A percentile compares a stretch with the other conserved stretches of the same genome.
Conservation (phyloP, 2,113 vertebrate species). For the Notechis scutatus region DNA sequence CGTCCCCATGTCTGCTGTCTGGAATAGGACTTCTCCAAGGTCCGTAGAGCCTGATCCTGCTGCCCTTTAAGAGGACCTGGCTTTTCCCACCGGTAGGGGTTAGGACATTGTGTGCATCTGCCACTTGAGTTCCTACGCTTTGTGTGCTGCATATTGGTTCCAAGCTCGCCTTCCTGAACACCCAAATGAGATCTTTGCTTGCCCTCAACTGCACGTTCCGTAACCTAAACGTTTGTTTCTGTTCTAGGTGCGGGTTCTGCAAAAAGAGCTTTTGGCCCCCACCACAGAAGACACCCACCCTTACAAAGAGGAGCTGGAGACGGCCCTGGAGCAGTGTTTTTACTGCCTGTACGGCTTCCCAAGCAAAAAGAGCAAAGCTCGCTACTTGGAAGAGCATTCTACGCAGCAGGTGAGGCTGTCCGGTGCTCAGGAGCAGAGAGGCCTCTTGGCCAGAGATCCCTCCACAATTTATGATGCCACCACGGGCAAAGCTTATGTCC, state of each 20-base stretch:
- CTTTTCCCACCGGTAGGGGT: too few species aligned
- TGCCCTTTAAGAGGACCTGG: too few species aligned
- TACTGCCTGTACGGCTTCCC: slow-evolving; percentile 93
- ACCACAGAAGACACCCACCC: slow-evolving; percentile 80
- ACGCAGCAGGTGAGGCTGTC: slow-evolving; percentile 81
- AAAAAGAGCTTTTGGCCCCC: slow-evolving; percentile 82
- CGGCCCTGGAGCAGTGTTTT: slow-evolving; percentile 93
- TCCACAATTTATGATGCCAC: too few species aligned
- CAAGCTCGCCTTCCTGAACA: background rate
- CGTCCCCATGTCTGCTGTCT: too few species aligned
- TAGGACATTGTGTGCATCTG: too few species aligned
- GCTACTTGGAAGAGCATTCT: slow-evolving; percentile 94
- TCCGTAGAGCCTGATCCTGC: too few species aligned
- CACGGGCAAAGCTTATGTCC: background rate
- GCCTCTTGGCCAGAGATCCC: too few species aligned
- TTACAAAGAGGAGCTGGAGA: slow-evolving; percentile 95
- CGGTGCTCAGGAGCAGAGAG: background rate
- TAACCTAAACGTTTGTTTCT: background rate
- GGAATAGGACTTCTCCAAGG: too few species aligned
- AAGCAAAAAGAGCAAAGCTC: slow-evolving; percentile 97
- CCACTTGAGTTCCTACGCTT: too few species aligned
- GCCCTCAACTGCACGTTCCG: background rate
- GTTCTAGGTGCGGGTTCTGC: slow-evolving; percentile 81
- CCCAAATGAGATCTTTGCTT: background rate
- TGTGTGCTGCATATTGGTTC: background rate